Percentiles rank a stretch among this genome's conserved stretches.
Conservation (phyloP, 2,888 invertebrate species). For the Latheticus oryzae region DNA sequence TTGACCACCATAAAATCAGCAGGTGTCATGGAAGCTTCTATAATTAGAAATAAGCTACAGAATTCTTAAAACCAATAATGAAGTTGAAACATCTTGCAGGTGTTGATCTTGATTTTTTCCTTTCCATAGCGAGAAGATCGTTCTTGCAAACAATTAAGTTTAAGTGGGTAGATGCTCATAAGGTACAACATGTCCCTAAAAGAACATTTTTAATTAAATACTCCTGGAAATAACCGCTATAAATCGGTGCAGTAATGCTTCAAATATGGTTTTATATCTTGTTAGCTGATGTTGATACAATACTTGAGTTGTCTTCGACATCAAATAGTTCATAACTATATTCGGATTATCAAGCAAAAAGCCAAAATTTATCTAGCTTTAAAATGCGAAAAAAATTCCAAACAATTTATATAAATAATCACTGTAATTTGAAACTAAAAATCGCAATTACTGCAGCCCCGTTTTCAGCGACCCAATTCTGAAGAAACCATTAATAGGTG, state of each 20-base stretch:
- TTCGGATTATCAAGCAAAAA: too few relatives aligned
- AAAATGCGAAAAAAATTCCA: too few relatives aligned
- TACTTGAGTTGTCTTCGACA: too few relatives aligned
- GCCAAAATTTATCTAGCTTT: too few relatives aligned
- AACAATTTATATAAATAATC: too few relatives aligned
- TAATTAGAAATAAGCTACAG: conserved; percentile 35
- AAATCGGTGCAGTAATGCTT: conserved; percentile 32
- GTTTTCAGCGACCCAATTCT: too few relatives aligned
- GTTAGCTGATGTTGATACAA: conserved; percentile 26
- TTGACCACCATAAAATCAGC: conserved; percentile 32
- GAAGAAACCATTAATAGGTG: conserved; percentile 6
- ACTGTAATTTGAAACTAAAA: too few relatives aligned
- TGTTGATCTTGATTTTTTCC: conserved; percentile 33
- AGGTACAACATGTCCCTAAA: conserved; percentile 30
- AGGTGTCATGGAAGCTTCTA: conserved; percentile 34
- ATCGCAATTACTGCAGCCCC: too few relatives aligned
- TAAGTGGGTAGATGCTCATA: conserved; percentile 37
- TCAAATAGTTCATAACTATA: too few relatives aligned
- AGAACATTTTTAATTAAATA: conserved; percentile 39
- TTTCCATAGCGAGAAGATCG: conserved; percentile 29
- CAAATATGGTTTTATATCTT: conserved; percentile 18
- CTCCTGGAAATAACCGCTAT: conserved; percentile 29
- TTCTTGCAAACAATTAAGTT: conserved; percentile 38
- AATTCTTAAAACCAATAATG: conserved; percentile 39
- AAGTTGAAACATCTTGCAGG: conserved; percentile 26